Evolutionary conservation across 1,140 invertebrate species (phyloP), one percentile per base, ranked within the genome.

Genomic region (Acromyrmex heyeri): DNA sequence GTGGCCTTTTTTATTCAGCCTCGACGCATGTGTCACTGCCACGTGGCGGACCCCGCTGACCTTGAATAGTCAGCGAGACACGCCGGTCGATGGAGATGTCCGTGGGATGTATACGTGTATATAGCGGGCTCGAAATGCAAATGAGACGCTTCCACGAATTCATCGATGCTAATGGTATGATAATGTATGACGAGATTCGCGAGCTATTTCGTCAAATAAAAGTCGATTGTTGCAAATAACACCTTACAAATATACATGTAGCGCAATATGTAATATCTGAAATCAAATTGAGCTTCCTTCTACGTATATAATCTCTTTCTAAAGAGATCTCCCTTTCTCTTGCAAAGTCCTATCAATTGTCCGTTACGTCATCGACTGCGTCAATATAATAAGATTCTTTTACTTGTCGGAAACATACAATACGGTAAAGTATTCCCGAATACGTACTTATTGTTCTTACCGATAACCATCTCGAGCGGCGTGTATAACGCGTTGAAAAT

Each of bases 91-190:
- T 91, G 88, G 86, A 91, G 89, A 91, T 86, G 88, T 90, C 77
- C 65, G 69, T 85, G 57, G 85, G 78, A 83, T 50, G 79, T 83
- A 73, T 59, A 55, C 72, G 88, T 53, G 83, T 65, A 57, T 85
- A 69, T 88, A 70, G 57, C 81, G 76, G 61, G 65, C 67, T 73
- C 77, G 87, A 88, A 88, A 91, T 91, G 90, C 78, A 91, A 91
- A 91, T 91, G 53, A 83, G 57, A 50, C 18, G 34, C 55, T 91
- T 91, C 90, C 83, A 91, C 89, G 90, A 91, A 91, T 88, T 90
- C 89, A 78, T 86, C 82, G 89, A 88, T 90, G 90, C 89, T 91
- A 91, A 91, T 91, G 70, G 79, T 90, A 91, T 91, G 89, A 90
- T 91, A 91, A 91, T 91, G 67, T 70, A 83, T 85, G 87, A 90